These are phyloP conservation scores for Oxycera nigricornis DNA, from an alignment of 2,888 invertebrate species.

Conservation along the genomic window DNA sequence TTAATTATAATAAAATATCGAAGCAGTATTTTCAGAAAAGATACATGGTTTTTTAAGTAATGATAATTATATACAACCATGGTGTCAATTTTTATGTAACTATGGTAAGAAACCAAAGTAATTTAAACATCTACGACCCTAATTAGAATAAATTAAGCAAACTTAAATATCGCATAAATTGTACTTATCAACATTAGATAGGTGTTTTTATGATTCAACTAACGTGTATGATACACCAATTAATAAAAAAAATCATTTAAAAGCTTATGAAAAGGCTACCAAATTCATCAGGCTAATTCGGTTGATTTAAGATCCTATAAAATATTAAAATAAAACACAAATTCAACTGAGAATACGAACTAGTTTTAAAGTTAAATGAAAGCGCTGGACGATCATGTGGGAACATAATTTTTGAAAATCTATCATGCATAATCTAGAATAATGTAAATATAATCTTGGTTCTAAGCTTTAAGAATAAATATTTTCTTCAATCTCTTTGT, in stretches of 20 bases:
- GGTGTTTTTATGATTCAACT: constrained; percentile 34
- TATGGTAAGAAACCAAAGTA: not conserved
- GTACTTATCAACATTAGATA: constrained; percentile 10
- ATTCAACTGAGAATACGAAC: not conserved
- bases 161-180: not conserved
- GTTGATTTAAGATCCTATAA: not conserved
- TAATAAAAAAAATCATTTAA: not conserved
- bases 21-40: constrained; percentile 31
- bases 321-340: not conserved
- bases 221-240: not conserved
- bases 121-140: not conserved
- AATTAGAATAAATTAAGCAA: not conserved
- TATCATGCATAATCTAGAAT: not conserved
- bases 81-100: constrained; percentile 36
- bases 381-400: not conserved
- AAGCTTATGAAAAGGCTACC: not conserved
- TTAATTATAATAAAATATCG: constrained; percentile 21
- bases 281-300: not conserved
- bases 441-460: constrained; percentile 16
- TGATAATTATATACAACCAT: not conserved
- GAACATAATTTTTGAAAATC: constrained; percentile 7
- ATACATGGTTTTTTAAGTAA: not conserved
- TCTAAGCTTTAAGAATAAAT: constrained; percentile 33
- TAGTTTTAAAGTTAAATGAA: not conserved
- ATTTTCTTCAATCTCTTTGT: not conserved